Percentiles rank a stretch among this genome's conserved stretches.
These are phyloP conservation scores for Yponomeuta cagnagella DNA, from an alignment of 2,888 invertebrate species.

Conservation along the genomic window DNA sequence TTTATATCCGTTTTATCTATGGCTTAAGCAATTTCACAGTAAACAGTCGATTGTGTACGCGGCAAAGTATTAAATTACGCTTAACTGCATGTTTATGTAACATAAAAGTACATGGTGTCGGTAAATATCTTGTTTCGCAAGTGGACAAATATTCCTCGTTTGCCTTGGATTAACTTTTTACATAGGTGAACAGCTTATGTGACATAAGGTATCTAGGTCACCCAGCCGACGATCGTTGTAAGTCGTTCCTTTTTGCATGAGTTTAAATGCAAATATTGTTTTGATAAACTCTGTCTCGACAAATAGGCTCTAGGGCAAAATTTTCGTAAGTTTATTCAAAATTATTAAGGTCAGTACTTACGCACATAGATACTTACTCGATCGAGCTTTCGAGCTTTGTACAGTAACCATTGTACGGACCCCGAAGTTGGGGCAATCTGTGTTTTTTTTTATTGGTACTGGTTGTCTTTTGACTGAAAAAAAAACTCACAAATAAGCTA, in stretches of 20 bases:
- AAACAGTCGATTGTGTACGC: slow-evolving; percentile 10
- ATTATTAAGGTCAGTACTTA: too few species aligned
- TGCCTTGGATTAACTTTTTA: slow-evolving; percentile 15
- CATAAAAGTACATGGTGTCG: slow-evolving; percentile 3
- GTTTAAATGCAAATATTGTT: slow-evolving; percentile 1
- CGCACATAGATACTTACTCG: too few species aligned
- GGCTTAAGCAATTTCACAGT: slow-evolving; percentile 16
- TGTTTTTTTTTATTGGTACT: too few species aligned
- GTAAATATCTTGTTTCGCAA: slow-evolving; percentile 17
- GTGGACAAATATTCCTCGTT: slow-evolving; percentile 15
- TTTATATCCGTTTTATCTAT: slow-evolving; percentile 20
- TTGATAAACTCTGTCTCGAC: neutral
- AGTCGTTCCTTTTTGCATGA: neutral
- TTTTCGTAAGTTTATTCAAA: too few species aligned
- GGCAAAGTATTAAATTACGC: slow-evolving; percentile 15
- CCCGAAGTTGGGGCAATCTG: too few species aligned
- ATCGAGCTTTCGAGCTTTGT: too few species aligned
- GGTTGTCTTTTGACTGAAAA: too few species aligned
- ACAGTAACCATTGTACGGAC: too few species aligned
- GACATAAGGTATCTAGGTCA: slow-evolving; percentile 23
- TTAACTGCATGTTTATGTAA: neutral
- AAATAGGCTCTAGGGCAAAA: neutral
- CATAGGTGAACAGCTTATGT: slow-evolving; percentile 13
- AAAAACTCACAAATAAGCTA: neutral
- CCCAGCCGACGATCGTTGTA: neutral